A percentile compares a stretch with the other conserved stretches of the same genome.
Evolutionary conservation across 2,888 invertebrate genomes (phyloP).

Genomic region (Ferdinandea cuprea): DNA sequence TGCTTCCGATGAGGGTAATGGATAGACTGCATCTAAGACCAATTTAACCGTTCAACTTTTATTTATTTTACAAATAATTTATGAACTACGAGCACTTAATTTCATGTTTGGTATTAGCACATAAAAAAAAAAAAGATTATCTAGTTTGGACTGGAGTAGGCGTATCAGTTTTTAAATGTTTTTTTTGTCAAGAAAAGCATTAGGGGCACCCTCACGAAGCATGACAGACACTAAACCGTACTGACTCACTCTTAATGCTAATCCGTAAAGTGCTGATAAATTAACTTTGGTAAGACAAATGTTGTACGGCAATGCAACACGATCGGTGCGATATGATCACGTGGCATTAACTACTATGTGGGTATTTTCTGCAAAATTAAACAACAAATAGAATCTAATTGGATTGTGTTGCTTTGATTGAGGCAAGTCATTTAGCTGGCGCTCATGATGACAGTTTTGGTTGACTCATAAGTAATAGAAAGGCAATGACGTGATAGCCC

Average conservation of each 20-base stretch:
- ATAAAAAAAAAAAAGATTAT: background rate
- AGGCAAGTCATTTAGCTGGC: too few relatives aligned
- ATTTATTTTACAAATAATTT: slow-evolving; percentile 19
- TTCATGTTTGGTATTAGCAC: slow-evolving; percentile 24
- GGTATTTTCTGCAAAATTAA: too few relatives aligned
- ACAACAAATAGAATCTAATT: too few relatives aligned
- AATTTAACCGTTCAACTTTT: background rate
- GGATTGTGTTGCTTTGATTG: too few relatives aligned
- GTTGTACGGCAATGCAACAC: slow-evolving; percentile 13
- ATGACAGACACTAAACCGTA: slow-evolving; percentile 2
- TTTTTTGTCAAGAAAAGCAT: background rate
- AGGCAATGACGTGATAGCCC: too few relatives aligned
- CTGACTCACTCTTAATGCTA: slow-evolving; percentile 47
- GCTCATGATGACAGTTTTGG: too few relatives aligned
- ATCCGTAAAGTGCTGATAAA: slow-evolving; percentile 37
- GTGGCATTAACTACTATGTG: slow-evolving; percentile 2
- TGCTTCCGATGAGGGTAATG: slow-evolving; percentile 10
- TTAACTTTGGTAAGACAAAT: slow-evolving; percentile 23
- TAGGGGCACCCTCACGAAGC: slow-evolving; percentile 5
- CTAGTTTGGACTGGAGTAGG: background rate
- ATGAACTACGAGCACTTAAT: slow-evolving; percentile 22
- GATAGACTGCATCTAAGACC: slow-evolving; percentile 7
- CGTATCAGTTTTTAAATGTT: background rate
- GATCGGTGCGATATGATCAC: slow-evolving; percentile 33
- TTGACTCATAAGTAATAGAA: too few relatives aligned